These are phyloP conservation scores for Callosobruchus maculatus DNA, from an alignment of 2,888 invertebrate species.

Conservation along the genomic window DNA sequence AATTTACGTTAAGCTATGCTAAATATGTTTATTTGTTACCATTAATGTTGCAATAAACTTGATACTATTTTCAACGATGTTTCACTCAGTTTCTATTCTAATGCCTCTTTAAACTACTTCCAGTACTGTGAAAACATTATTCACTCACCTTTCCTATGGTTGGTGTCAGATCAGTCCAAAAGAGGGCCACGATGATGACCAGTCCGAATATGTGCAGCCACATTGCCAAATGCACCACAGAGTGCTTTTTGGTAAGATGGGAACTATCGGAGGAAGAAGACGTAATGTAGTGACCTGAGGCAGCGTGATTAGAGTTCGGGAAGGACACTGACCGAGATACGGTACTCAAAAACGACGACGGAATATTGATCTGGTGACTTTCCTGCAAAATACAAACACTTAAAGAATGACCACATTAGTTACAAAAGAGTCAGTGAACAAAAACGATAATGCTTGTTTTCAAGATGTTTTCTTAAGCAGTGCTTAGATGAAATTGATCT, in stretches of 20 bases:
- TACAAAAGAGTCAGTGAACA: no score
- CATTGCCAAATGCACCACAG: slow-evolving; percentile 44
- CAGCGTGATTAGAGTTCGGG: slow-evolving; percentile 36
- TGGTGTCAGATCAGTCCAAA: slow-evolving; percentile 54
- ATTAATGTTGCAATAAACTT: no score
- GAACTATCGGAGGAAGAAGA: slow-evolving; percentile 13
- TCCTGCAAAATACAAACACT: slow-evolving; percentile 35
- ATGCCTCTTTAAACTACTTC: no score
- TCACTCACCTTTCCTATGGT: slow-evolving; percentile 52
- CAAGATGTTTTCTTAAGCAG: no score
- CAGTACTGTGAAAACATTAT: no score
- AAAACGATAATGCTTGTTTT: no score
- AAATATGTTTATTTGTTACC: no score
- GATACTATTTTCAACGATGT: no score
- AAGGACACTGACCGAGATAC: slow-evolving; percentile 54
- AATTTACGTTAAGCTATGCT: no score
- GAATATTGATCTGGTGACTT: slow-evolving; percentile 30
- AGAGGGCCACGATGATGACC: slow-evolving; percentile 46
- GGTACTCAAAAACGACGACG: slow-evolving; percentile 49
- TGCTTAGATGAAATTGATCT: no score
- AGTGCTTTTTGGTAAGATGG: slow-evolving; percentile 31
- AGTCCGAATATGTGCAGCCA: slow-evolving; percentile 52
- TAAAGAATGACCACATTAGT: slow-evolving; percentile 7
- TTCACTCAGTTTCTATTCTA: no score
- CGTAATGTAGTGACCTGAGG: slow-evolving; percentile 12